Evolutionary conservation across 2,888 invertebrate genomes (phyloP), one percentile per base, ranked within the genome.

Genomic region (Lasioglossum oenotherae): DNA sequence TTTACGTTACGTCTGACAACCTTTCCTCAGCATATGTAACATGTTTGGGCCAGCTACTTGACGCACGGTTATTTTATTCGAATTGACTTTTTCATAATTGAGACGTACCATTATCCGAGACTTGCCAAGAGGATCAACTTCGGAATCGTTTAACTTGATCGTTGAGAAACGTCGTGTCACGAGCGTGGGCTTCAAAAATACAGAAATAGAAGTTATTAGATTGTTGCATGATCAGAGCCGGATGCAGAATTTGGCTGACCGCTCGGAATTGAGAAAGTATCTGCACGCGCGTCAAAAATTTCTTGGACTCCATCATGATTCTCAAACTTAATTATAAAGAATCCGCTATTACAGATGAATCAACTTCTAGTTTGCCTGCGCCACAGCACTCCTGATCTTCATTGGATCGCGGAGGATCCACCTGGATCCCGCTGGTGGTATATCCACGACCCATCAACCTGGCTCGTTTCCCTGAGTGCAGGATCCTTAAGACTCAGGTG

Each of bases 61-160:
- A 23, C 53, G 23, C n/a, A 1, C 10, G n/a, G n/a, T 57, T 53
- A n/a, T n/a, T n/a, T 53, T 53, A 53, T 53, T 53, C 16, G 8
- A 27, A 84, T 82, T 86, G 76, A 80, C 76, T 82, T 57, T 74
- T 73, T 27, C 78, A 27, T 53, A 16, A 75, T 69, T 64, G 38
- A 69, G 38, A 69, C 41, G 35, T 12, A 35, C 31, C 35, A 67
- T 31, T 19, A 8, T 3, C 35, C 14, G 16, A 16, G 31, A 53
- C 53, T 53, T 53, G 53, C 53, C 53, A 53, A 53, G 23, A 53
- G n/a, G 1, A n/a, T 53, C 53, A 53, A 53, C 49, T 23, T 23
- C 23, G 49, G 23, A 23, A 53, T 53, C 49, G 23, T n/a, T 53
- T 53, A 53, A 53, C 53, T 53, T 10, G 10, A 53, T 53, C n/a